These are phyloP conservation scores for Leptopilina clavipes DNA, from an alignment of 1,140 invertebrate species.

Conservation along the genomic window DNA sequence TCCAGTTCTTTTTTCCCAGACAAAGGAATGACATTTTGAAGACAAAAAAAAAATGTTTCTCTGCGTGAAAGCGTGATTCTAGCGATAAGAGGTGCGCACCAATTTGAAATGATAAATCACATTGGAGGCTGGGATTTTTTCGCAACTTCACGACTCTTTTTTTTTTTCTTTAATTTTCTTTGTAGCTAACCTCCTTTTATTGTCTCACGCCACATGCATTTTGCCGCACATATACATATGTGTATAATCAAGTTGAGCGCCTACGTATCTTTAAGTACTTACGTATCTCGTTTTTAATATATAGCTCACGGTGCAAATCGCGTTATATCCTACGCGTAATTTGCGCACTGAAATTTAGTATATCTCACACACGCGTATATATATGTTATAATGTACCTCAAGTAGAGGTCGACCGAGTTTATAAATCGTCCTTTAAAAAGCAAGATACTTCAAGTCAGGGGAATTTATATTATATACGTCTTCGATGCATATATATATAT, in stretches of 20 bases:
- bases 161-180: slow-evolving; percentile 12
- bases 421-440: slow-evolving; percentile 32
- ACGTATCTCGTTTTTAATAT: slow-evolving; percentile 27
- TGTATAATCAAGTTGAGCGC: background rate
- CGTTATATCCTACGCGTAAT: slow-evolving; percentile 34
- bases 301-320: slow-evolving; percentile 26
- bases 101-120: slow-evolving; percentile 28
- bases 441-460: background rate
- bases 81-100: slow-evolving; percentile 4
- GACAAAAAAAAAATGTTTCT: too few species aligned
- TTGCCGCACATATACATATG: background rate
- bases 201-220: background rate
- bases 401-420: slow-evolving; percentile 20
- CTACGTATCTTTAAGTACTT: slow-evolving; percentile 22
- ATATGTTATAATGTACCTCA: background rate
- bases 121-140: background rate
- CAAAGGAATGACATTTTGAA: too few species aligned
- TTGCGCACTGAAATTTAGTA: slow-evolving; percentile 13
- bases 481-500: slow-evolving; percentile 4
- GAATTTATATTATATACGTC: background rate
- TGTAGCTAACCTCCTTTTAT: slow-evolving; percentile 1
- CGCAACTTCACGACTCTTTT: background rate
- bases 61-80: slow-evolving; percentile 2
- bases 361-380: background rate
- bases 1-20: too few species aligned